Base-by-base conservation (phyloP, 2,113 vertebrate genomes). In the Tachysurus vachellii region DNA sequence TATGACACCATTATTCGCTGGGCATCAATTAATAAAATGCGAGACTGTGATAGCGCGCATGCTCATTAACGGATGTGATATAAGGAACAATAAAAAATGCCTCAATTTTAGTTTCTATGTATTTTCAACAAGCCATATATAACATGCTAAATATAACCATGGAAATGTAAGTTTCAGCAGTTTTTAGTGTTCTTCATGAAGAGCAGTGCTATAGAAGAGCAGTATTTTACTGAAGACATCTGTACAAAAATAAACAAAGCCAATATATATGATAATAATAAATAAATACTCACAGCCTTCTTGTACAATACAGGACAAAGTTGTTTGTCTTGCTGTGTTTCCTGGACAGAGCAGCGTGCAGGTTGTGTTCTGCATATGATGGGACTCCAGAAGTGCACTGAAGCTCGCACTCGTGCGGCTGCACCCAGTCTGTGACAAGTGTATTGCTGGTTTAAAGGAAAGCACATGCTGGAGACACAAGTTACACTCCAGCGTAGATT, bases 261-360 rank as follows among this genome's bases (percentile, higher is more conserved):
- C 36, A 36, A 36, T 36, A 36, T 36, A 36, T 36, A 36, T 36
- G n/a, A n/a, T n/a, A 5, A 50, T 31, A 6, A 77, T 31, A 54
- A 54, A 31, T 54, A 13, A 19, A 54, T 84, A 90, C 89, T 90
- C 76, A 90, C 89, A 84, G 75, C 75, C 89, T 77, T 83, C 42
- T 36, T 53, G 53, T 44, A 86, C 23, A 7, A 14, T 82, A 54
- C 81, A 90, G 36, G 3, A 23, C 56, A 44, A 61, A 68, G 47
- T 14, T 26, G 13, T 42, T 53, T 4, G n/a, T 16, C 44, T 79
- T 73, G 54, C 7, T 7, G 6, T 47, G 59, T 10, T 26, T n/a
- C 42, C 76, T 31, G 2, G 59, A 62, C 89, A 90, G 7, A 9
- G n/a, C 6, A 88, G 80, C 2, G 0, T 47, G 36, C 87, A 88